phyloP scores from a whole-genome alignment of 2,888 invertebrate genomes.

The Euclidia mi region DNA sequence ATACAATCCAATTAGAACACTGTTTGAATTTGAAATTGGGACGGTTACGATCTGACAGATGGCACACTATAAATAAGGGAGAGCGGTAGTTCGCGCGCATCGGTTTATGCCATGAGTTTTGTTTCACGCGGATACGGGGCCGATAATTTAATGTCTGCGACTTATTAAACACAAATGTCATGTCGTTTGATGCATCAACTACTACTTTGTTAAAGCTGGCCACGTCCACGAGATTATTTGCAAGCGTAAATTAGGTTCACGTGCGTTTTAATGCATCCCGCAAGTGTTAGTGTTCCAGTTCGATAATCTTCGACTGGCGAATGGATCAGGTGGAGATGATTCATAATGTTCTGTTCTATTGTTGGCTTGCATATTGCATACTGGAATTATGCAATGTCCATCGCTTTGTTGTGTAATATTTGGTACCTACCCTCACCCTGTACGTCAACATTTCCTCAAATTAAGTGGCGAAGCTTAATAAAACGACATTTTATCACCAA shows the following conservation, averaged over 20 bases:
- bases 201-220: conserved; percentile 85
- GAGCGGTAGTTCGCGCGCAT: conserved; percentile 73
- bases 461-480: too few relatives aligned
- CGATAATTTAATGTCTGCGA: conserved; percentile 81
- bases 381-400: conserved; percentile 83
- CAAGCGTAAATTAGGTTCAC: conserved; percentile 88
- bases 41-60: conserved; percentile 87
- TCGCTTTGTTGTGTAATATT: conserved; percentile 65
- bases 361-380: conserved; percentile 82
- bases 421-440: conserved; percentile 15
- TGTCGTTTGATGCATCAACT: conserved; percentile 85
- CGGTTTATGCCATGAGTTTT: conserved; percentile 71
- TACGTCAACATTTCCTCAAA: conserved; percentile 2
- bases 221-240: conserved; percentile 75
- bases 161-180: conserved; percentile 85
- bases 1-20: conserved; percentile 88
- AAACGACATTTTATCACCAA: too few relatives aligned
- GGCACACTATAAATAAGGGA: conserved; percentile 86
- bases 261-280: conserved; percentile 88
- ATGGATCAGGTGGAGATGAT: conserved; percentile 86
- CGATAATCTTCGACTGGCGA: conserved; percentile 87
- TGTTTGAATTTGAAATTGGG: conserved; percentile 86
- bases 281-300: conserved; percentile 87
- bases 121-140: conserved; percentile 65
- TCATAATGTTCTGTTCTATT: conserved; percentile 87